These are phyloP conservation scores for Myopa tessellatipennis DNA, from an alignment of 2,888 invertebrate genomes.

Conservation along the genomic window DNA sequence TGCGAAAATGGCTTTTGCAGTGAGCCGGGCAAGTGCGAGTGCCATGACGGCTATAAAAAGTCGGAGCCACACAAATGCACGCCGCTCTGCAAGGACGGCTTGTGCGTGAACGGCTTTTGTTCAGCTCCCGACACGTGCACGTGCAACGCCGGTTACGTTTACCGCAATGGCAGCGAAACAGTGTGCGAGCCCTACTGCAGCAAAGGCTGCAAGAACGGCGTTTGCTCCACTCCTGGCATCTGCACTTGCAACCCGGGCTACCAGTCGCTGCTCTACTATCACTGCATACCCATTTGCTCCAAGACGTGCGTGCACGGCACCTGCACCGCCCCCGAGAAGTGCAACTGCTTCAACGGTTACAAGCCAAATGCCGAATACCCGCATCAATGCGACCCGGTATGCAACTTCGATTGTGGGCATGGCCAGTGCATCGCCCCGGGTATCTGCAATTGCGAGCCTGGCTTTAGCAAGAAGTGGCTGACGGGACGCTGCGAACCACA, in stretches of 20 bases:
- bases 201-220: conserved; percentile 63
- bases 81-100: conserved; percentile 53
- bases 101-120: conserved; percentile 65
- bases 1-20: conserved; percentile 68
- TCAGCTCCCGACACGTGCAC: conserved; percentile 64
- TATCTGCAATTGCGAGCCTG: conserved; percentile 60
- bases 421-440: conserved; percentile 63
- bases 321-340: conserved; percentile 66
- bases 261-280: conserved; percentile 55
- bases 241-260: conserved; percentile 65
- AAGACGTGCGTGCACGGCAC: conserved; percentile 59
- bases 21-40: conserved; percentile 61
- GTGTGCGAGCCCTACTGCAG: conserved; percentile 61
- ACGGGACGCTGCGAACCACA: conserved; percentile 61
- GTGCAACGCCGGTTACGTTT: conserved; percentile 57
- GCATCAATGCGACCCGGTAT: conserved; percentile 60
- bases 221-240: conserved; percentile 65
- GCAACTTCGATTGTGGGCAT: conserved; percentile 57
- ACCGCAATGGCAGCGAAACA: conserved; percentile 56
- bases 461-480: conserved; percentile 60
- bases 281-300: conserved; percentile 60
- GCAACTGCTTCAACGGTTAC: conserved; percentile 68
- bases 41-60: conserved; percentile 59
- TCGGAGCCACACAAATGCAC: conserved; percentile 58
- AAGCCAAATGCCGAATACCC: conserved; percentile 51